Evolutionary conservation across 35 echinoderm and acorn worm genomes (phyloP).

Genomic region (Amphiura filiformis): DNA sequence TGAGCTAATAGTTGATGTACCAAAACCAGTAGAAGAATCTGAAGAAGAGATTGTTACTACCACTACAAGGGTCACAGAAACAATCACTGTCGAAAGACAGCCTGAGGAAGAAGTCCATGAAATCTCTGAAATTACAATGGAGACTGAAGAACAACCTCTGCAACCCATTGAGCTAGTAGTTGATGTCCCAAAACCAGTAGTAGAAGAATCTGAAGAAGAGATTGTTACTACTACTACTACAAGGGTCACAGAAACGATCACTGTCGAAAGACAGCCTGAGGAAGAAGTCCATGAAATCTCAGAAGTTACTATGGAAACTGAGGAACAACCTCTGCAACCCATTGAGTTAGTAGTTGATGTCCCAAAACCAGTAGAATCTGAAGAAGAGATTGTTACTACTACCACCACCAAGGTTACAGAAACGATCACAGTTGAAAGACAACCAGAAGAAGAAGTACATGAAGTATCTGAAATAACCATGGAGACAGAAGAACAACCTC

Average conservation of each 20-base stretch:
- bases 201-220: conserved; percentile 18
- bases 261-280: conserved; percentile 13
- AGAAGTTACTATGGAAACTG: conserved; percentile 6
- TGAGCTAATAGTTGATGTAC: conserved; percentile 34
- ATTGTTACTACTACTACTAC: not conserved
- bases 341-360: conserved; percentile 34
- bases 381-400: not conserved
- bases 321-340: conserved; percentile 41
- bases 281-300: conserved; percentile 29
- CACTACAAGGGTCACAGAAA: not conserved
- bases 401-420: not conserved
- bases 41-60: no score
- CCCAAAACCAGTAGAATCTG: conserved; percentile 33
- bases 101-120: conserved; percentile 28
- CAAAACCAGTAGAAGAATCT: no score
- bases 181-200: conserved; percentile 56
- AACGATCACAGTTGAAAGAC: conserved; percentile 18
- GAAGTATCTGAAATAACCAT: not conserved
- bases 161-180: conserved; percentile 59
- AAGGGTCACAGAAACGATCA: not conserved
- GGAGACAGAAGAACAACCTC: conserved; percentile 27
- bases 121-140: not conserved
- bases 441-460: conserved; percentile 34
- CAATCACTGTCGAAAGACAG: conserved; percentile 25
- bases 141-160: conserved; percentile 37